These are phyloP conservation scores for Pelosia muscerda DNA, from an alignment of 2,888 invertebrate genomes.

Conservation along the genomic window DNA sequence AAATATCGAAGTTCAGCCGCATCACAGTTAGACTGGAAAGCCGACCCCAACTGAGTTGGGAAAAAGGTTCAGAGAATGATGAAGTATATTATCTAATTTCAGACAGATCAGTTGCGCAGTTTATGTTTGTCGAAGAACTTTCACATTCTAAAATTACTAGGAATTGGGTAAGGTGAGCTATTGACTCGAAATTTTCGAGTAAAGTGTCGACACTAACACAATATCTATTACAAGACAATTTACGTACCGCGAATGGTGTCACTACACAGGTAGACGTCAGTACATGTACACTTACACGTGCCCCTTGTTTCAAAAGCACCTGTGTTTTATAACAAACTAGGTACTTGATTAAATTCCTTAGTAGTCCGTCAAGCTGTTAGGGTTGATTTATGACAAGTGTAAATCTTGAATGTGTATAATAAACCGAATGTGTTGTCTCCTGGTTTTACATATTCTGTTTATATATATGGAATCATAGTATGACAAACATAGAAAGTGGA, in stretches of 20 bases:
- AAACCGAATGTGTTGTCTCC: slow-evolving; percentile 24
- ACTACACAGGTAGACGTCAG: neutral
- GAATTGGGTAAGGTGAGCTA: too few relatives aligned
- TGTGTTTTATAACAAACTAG: slow-evolving; percentile 58
- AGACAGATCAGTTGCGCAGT: too few relatives aligned
- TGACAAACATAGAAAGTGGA: too few relatives aligned
- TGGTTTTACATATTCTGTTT: neutral
- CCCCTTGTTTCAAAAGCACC: slow-evolving; percentile 58
- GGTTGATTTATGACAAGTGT: slow-evolving; percentile 52
- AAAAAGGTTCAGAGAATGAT: too few relatives aligned
- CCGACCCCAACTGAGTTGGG: too few relatives aligned
- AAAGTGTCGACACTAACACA: neutral
- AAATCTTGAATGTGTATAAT: slow-evolving; percentile 46
- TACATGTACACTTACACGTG: neutral
- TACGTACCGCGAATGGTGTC: neutral
- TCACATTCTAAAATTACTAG: neutral
- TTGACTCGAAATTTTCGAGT: neutral
- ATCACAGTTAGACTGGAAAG: too few relatives aligned
- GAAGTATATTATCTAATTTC: too few relatives aligned
- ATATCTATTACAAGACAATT: neutral
- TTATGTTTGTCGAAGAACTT: neutral
- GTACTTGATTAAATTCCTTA: slow-evolving; percentile 63
- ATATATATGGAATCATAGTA: neutral
- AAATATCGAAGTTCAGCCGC: too few relatives aligned
- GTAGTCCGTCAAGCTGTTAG: slow-evolving; percentile 48